Base-by-base conservation (phyloP, 2,113 vertebrate species). In the Enhydra lutris region DNA sequence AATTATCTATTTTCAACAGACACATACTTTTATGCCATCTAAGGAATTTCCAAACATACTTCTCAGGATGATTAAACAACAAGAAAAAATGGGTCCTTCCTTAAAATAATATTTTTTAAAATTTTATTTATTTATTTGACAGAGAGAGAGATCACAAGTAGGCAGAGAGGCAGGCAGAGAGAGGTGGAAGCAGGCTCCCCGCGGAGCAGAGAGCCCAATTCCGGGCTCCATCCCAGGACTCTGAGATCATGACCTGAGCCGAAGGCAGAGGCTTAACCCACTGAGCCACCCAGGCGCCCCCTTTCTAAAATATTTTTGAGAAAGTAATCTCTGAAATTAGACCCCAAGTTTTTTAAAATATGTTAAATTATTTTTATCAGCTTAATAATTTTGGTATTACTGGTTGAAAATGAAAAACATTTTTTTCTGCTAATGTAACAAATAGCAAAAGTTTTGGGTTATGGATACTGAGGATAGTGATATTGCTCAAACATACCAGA, bases 21-120 rank as follows among this genome's bases (percentile, higher is more conserved):
- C 24, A 36, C 50, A 57, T 39, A 52, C 67, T 88, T 95, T 84
- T 86, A 79, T 92, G 65, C 23, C 34, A 31, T 78, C 14, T 65
- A n/a, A 79, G 73, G 18, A 65, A 71, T 96, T 95, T 74, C 45
- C 29, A 93, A 10, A 96, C 29, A 26, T 83, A 78, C 39, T 95
- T 92, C 14, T 39, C 39, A 63, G 39, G 29, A 57, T 92, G 59
- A 52, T 92, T 67, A 83, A 92, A 63, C 23, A 97, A 76, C 50
- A 39, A 71, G 15, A 84, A 57, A 67, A 92, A 39, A 55, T 55
- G 17, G 52, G 17, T 55, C 52, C 52, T 6, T 55, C 52, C 52
- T 55, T 18, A 55, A 55, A 55, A 55, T 18, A 55, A 17, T 52
- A 17, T 52, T 52, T 52, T 52, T 18, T 0, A 52, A 55, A 1